Evolutionary conservation across 2,113 vertebrate genomes (phyloP).

Genomic region (Corythornis cristatus): DNA sequence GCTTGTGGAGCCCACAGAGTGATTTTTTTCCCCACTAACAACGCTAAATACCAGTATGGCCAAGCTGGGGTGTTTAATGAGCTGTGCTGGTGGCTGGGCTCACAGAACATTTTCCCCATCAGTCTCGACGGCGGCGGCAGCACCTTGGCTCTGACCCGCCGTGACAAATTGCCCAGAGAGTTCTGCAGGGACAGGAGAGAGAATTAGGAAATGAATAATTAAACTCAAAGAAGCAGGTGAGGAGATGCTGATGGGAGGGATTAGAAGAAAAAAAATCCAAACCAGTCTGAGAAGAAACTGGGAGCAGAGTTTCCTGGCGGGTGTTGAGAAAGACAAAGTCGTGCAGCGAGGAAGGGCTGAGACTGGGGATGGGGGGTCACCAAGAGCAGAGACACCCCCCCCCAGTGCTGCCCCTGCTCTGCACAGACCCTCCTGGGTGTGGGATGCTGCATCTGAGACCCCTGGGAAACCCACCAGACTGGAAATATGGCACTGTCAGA

Average conservation of each 20-base stretch:
- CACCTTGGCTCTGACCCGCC: background rate
- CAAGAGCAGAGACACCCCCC: background rate
- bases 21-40: background rate
- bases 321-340: rapidly evolving
- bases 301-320: background rate
- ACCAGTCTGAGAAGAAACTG: background rate
- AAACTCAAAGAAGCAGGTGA: background rate
- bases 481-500: rapidly evolving
- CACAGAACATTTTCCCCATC: background rate
- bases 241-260: background rate
- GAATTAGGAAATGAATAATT: constrained; percentile 54
- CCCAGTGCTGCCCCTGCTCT: background rate
- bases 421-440: background rate
- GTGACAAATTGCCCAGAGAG: background rate
- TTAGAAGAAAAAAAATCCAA: too few relatives aligned
- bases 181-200: background rate
- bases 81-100: background rate
- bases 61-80: rapidly evolving
- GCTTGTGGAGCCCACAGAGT: rapidly evolving
- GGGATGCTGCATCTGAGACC: background rate
- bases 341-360: background rate
- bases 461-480: rapidly evolving
- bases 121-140: rapidly evolving
- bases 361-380: background rate
- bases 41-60: rapidly evolving